A percentile compares a stretch with the other conserved stretches of the same genome.
Conservation (phyloP, 1,140 invertebrate genomes). For the Lithobius niger region DNA sequence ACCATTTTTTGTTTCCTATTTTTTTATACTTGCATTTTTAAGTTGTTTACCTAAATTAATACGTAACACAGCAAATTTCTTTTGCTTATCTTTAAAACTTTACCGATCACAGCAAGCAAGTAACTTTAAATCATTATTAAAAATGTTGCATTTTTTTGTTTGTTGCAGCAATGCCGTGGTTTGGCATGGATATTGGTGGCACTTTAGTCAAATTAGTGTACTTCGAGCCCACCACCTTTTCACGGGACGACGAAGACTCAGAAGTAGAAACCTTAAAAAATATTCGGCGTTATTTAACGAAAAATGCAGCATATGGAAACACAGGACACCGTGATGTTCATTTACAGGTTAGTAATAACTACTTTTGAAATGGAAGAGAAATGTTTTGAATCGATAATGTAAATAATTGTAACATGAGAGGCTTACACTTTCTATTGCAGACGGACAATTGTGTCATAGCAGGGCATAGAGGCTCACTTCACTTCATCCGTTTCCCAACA, state of each 20-base stretch:
- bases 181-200: conserved; percentile 99
- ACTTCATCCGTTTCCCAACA: conserved; percentile 97
- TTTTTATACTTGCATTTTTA: too few relatives aligned
- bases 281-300: conserved; percentile 84
- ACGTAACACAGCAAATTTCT: too few relatives aligned
- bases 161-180: conserved; percentile 84
- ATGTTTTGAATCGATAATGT: too few relatives aligned
- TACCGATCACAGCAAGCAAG: too few relatives aligned
- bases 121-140: too few relatives aligned
- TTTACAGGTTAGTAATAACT: conserved; percentile 70
- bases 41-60: too few relatives aligned
- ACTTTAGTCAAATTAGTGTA: conserved; percentile 95
- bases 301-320: conserved; percentile 90
- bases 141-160: conserved; percentile 7
- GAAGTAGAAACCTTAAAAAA: conserved; percentile 77
- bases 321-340: conserved; percentile 85
- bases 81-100: too few relatives aligned
- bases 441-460: conserved; percentile 83
- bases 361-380: too few relatives aligned
- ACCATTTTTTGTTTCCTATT: too few relatives aligned
- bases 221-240: conserved; percentile 89
- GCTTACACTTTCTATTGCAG: conserved; percentile 64
- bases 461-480: conserved; percentile 70
- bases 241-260: conserved; percentile 44
- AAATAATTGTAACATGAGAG: conserved; percentile 85